Conservation (phyloP, 2,888 invertebrate species). For the Trichogramma dendrolimi region DNA sequence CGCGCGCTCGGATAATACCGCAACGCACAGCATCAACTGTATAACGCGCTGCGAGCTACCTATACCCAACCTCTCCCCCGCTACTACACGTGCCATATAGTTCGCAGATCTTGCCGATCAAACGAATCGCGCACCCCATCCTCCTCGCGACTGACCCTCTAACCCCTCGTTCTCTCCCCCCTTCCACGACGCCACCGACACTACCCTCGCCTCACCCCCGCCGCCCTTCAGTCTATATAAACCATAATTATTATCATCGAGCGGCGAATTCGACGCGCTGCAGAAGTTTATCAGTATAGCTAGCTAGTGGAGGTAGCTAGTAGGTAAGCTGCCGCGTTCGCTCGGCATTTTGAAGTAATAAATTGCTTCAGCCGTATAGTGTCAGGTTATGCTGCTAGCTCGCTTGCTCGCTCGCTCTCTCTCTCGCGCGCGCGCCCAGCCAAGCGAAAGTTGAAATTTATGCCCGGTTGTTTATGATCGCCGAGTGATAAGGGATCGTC, state of each 20-base stretch:
- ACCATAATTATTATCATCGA: slow-evolving; percentile 25
- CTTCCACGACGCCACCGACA: too few species aligned
- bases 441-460: slow-evolving; percentile 51
- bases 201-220: too few species aligned
- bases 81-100: not conserved
- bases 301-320: slow-evolving; percentile 40
- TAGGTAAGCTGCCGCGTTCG: slow-evolving; percentile 37
- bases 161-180: too few species aligned
- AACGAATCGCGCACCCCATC: slow-evolving; percentile 19
- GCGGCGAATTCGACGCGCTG: slow-evolving; percentile 8
- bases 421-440: slow-evolving; percentile 24
- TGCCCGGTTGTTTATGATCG: slow-evolving; percentile 53
- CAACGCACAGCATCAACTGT: too few species aligned
- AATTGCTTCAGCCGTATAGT: slow-evolving; percentile 41
- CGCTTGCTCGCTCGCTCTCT: slow-evolving; percentile 47
- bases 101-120: slow-evolving; percentile 25
- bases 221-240: too few species aligned
- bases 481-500: slow-evolving; percentile 52
- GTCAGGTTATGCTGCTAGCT: slow-evolving; percentile 32
- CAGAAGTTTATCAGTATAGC: slow-evolving; percentile 29
- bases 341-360: slow-evolving; percentile 46
- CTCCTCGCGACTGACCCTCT: too few species aligned
- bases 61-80: not conserved
- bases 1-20: too few species aligned
- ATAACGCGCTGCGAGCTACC: too few species aligned